These are phyloP conservation scores for Bungarus multicinctus DNA, from an alignment of 2,113 vertebrate genomes.

Conservation along the genomic window DNA sequence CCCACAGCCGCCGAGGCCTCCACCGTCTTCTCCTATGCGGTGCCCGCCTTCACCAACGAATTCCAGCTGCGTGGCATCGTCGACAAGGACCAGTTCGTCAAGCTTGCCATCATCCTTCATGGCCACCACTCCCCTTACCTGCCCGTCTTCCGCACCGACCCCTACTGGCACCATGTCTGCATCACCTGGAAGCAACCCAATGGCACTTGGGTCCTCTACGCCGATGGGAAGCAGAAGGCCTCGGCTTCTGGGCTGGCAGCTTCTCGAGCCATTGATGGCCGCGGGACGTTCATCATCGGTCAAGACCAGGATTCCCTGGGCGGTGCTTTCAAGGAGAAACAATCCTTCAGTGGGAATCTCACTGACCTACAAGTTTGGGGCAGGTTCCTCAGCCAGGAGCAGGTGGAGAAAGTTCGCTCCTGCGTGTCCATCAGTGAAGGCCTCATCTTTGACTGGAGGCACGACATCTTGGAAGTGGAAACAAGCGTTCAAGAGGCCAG, in stretches of 20 bases:
- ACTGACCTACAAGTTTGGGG: slow-evolving; percentile 83
- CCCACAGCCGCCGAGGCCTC: slow-evolving; percentile 62
- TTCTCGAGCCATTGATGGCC: slow-evolving; percentile 70
- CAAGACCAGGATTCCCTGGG: slow-evolving; percentile 91
- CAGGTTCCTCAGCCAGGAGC: slow-evolving; percentile 55
- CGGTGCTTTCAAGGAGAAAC: slow-evolving; percentile 78
- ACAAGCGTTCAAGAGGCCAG: slow-evolving; percentile 58
- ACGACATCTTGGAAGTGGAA: slow-evolving; percentile 60
- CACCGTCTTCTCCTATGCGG: slow-evolving; percentile 83
- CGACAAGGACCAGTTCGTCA: slow-evolving; percentile 68
- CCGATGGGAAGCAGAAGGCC: slow-evolving; percentile 71
- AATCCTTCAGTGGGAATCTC: slow-evolving; percentile 88
- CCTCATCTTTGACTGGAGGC: slow-evolving; percentile 76
- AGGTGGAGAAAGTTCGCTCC: slow-evolving; percentile 68
- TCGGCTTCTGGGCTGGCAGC: slow-evolving; percentile 61
- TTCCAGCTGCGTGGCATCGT: slow-evolving; percentile 82
- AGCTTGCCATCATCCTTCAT: slow-evolving; percentile 79
- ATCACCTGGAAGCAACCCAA: slow-evolving; percentile 75
- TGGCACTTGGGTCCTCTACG: slow-evolving; percentile 75
- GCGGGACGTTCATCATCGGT: slow-evolving; percentile 83
- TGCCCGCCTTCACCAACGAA: slow-evolving; percentile 76
- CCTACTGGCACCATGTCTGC: slow-evolving; percentile 85
- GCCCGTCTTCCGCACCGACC: slow-evolving; percentile 72
- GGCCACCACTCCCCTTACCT: slow-evolving; percentile 83
- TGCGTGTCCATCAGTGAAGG: slow-evolving; percentile 61